Base-by-base conservation (phyloP, 2,797 vertebrate species). In the Parauchenoglanis punctatus region DNA sequence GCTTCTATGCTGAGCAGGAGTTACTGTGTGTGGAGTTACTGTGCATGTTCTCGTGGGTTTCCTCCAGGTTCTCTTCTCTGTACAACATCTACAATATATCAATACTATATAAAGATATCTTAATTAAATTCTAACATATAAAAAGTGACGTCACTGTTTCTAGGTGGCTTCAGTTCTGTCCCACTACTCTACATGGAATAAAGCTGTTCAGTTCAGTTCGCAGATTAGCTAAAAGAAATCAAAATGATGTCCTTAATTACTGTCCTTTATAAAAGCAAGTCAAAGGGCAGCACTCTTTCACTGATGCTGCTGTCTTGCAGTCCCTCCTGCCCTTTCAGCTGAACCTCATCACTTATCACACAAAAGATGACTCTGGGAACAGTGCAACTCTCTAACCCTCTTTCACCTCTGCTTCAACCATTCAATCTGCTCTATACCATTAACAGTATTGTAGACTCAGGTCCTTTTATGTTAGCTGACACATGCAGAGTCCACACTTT, bases 401-500 rank as follows among this genome's bases (percentile, higher is more conserved):
- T 81, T 61, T 61, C 56, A 81, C 20, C 56, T 18, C 58, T 44
- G 56, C 78, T 82, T 82, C 61, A 82, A 46, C 44, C 17, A 65
- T 67, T 76, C 31, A 75, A 31, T 85, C 70, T 85, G 70, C 44
- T 82, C 44, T 46, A 31, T 52, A 83, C 52, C 56, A 63, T 75
- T 86, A 63, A 59, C 31, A n/a, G 86, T 81, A 83, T 81, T 83
- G 44, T 65, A 20, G 46, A 52, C 84, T 59, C 68, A 59, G 65
- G 70, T 76, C 86, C 89, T 92, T 82, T 90, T 81, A 87, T 83
- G 70, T 86, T 85, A 83, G 90, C 61, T 80, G 93, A 94, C 92
- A 92, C 88, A 92, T 85, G 89, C 92, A 77, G 88, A 91, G 91
- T 92, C 85, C 81, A 84, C 83, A 87, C 88, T 93, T 91, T 87